Evolutionary conservation across 1,140 invertebrate species (phyloP).

Genomic region (Hormaphis cornu): DNA sequence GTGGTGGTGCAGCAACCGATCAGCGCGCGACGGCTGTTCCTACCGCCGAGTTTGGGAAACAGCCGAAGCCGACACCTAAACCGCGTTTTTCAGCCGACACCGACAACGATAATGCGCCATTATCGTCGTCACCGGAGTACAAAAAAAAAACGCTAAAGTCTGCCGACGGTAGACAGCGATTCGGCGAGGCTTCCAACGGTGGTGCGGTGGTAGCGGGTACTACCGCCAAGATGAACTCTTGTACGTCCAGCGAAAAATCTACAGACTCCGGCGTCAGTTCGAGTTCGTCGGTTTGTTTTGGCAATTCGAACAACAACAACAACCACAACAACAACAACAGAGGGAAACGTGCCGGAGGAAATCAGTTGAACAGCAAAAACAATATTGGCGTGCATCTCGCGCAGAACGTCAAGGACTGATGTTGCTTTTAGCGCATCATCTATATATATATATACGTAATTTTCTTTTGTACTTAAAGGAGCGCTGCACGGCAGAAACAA

Average conservation of each 20-base stretch:
- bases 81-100: not conserved
- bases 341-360: not conserved
- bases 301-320: not conserved
- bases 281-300: constrained; percentile 47
- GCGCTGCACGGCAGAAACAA: too few species aligned
- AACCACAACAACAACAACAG: too few species aligned
- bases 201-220: constrained; percentile 36
- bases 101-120: not conserved
- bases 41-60: not conserved
- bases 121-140: not conserved
- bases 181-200: constrained; percentile 41
- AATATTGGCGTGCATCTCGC: not conserved
- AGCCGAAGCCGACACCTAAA: constrained; percentile 12
- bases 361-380: constrained; percentile 1
- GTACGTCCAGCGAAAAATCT: constrained; percentile 69
- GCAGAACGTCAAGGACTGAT: constrained; percentile 14
- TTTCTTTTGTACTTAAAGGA: too few species aligned
- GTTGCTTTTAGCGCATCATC: too few species aligned
- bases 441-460: too few species aligned
- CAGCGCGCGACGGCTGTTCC: not conserved
- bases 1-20: too few species aligned
- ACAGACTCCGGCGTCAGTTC: constrained; percentile 76
- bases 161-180: constrained; percentile 32
- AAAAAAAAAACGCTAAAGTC: not conserved
- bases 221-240: constrained; percentile 46